Conservation (phyloP, 2,888 invertebrate genomes). For the Eupsilia transversa region DNA sequence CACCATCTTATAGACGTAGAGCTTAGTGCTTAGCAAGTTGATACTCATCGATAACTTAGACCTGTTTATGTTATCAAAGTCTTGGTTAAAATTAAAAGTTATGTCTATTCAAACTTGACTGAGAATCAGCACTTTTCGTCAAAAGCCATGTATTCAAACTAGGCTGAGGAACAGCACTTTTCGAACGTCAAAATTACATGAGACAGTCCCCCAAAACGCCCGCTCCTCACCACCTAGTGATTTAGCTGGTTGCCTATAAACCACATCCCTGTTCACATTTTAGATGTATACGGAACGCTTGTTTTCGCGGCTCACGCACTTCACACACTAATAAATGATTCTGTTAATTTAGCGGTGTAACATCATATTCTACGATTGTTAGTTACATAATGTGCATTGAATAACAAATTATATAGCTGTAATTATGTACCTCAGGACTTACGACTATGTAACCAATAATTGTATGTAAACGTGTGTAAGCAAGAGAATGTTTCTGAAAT, state of each 20-base stretch:
- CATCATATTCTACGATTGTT: slow-evolving; percentile 17
- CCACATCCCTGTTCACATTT: not conserved
- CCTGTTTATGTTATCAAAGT: too few species aligned
- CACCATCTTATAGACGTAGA: not conserved
- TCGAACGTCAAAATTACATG: too few species aligned
- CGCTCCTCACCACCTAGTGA: too few species aligned
- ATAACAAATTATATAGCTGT: slow-evolving; percentile 63
- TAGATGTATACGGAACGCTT: not conserved
- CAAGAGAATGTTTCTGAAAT: slow-evolving; percentile 31
- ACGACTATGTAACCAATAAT: slow-evolving; percentile 54
- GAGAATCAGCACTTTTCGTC: too few species aligned
- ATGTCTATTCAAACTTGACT: too few species aligned
- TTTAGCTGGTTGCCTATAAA: not conserved
- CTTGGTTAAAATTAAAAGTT: too few species aligned
- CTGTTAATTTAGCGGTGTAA: slow-evolving; percentile 33
- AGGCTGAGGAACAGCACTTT: too few species aligned
- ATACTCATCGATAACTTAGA: not conserved
- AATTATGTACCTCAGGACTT: slow-evolving; percentile 41
- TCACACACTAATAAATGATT: not conserved
- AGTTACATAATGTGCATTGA: slow-evolving; percentile 61
- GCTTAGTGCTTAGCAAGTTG: not conserved
- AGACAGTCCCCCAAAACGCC: too few species aligned
- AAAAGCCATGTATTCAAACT: too few species aligned
- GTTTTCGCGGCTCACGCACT: not conserved
- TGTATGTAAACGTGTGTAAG: slow-evolving; percentile 45